Evolutionary conservation across 2,113 vertebrate genomes (phyloP).

Genomic region (Centropristis striata): DNA sequence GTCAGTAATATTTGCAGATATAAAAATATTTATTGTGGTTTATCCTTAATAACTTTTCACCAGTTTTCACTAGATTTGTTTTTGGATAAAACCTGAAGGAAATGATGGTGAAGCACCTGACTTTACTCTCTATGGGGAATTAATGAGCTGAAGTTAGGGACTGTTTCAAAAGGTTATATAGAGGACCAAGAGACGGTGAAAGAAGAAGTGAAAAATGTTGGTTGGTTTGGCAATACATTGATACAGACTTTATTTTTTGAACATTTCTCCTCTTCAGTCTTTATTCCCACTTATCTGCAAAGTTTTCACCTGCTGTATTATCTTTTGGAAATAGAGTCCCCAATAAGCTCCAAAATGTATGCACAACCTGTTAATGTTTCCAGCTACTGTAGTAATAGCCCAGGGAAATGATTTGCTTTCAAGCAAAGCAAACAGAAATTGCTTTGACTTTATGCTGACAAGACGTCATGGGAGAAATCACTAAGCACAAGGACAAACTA

Average conservation of each 20-base stretch:
- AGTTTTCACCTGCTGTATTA: background rate
- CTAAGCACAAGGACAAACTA: slow-evolving; percentile 57
- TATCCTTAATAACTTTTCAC: background rate
- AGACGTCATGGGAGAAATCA: slow-evolving; percentile 54
- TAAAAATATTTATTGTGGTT: background rate
- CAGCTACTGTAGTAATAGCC: slow-evolving; percentile 44
- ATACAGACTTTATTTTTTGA: background rate
- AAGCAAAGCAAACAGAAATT: slow-evolving; percentile 73
- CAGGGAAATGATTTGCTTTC: slow-evolving; percentile 70
- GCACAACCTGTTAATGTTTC: slow-evolving; percentile 51
- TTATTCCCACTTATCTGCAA: background rate
- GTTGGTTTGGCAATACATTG: background rate
- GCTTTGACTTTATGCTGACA: slow-evolving; percentile 72
- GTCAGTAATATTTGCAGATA: background rate
- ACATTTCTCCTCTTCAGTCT: background rate
- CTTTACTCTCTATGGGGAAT: background rate
- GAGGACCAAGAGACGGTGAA: too few species aligned
- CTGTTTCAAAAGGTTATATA: too few species aligned
- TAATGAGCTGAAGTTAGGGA: background rate
- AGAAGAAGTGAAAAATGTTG: background rate
- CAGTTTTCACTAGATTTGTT: background rate
- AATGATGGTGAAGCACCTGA: background rate
- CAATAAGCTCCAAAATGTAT: slow-evolving; percentile 23
- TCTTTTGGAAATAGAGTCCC: background rate
- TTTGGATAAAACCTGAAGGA: background rate